Base-by-base conservation (phyloP, 2,113 vertebrate species). In the Percina caprodes region DNA sequence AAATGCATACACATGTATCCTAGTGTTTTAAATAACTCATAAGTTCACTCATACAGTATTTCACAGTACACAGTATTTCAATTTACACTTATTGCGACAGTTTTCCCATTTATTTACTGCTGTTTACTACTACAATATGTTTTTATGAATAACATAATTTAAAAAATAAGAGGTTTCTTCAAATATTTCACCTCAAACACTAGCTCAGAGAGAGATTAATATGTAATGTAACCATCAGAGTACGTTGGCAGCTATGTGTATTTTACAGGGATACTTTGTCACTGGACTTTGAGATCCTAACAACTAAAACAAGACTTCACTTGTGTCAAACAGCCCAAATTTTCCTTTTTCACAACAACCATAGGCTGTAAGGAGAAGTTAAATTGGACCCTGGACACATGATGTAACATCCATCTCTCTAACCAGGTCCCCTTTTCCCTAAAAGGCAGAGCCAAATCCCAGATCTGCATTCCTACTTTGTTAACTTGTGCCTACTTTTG, bases 401-500 rank as follows among this genome's bases (percentile, higher is more conserved):
- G 39, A 35, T 26, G 1, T 16, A 39, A 74, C 26, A 6, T 18
- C 24, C n/a, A 24, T 54, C 48, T 35, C 24, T 51, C 30, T 18
- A n/a, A 66, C 45, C 46, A 15, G 35, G 18, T 21, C 19, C 23
- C 18, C 51, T 15, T 16, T 60, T 2, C 12, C 19, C 6, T 23
- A 3, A 24, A 18, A 75, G 59, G 58, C 74, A 59, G 35, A 30
- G 30, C 24, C 26, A 30, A 51, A 66, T 35, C 80, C 46, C 2
- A 8, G 80, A 62, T 66, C 77, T 14, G 62, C 54, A 11, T 55
- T 23, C 11, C 73, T 35, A 1, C 79, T 60, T 77, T 60, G 55
- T 67, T 83, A 58, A 84, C 84, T 80, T 30, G 70, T 65, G 39
- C 79, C 63, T 16, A 35, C 78, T 56, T 87, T 77, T 62, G 61